Evolutionary conservation across 2,113 vertebrate genomes (phyloP).

Genomic region (Hassar affinis): DNA sequence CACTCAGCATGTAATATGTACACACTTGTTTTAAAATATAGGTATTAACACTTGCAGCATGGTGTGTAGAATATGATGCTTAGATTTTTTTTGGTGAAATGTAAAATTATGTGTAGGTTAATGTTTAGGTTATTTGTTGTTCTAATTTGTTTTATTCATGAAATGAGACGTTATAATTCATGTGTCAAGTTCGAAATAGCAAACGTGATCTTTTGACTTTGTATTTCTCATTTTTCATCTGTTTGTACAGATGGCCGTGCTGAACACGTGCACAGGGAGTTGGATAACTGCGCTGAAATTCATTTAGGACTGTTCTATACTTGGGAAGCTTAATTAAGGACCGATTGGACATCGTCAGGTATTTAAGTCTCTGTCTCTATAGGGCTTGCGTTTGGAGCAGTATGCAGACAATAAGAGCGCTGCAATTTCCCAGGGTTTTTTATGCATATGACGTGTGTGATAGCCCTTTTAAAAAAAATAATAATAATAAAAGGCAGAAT

Average conservation of each 20-base stretch:
- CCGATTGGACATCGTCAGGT: constrained; percentile 40
- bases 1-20: background rate
- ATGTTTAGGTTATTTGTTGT: background rate
- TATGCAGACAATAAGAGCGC: background rate
- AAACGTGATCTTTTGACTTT: background rate
- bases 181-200: background rate
- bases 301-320: background rate
- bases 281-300: constrained; percentile 3
- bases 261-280: background rate
- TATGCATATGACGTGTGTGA: background rate
- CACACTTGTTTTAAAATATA: background rate
- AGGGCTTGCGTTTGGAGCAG: constrained; percentile 28
- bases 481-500: background rate
- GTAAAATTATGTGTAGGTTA: background rate
- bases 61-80: background rate
- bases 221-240: background rate
- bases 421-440: background rate
- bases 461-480: too few species aligned
- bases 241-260: background rate
- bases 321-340: constrained; percentile 34
- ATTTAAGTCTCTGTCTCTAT: constrained; percentile 44
- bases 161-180: background rate
- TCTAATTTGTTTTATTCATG: background rate
- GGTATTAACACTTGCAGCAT: background rate
- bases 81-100: background rate